phyloP scores from a whole-genome alignment of 2,113 vertebrate species.

The Furnarius figulus region DNA sequence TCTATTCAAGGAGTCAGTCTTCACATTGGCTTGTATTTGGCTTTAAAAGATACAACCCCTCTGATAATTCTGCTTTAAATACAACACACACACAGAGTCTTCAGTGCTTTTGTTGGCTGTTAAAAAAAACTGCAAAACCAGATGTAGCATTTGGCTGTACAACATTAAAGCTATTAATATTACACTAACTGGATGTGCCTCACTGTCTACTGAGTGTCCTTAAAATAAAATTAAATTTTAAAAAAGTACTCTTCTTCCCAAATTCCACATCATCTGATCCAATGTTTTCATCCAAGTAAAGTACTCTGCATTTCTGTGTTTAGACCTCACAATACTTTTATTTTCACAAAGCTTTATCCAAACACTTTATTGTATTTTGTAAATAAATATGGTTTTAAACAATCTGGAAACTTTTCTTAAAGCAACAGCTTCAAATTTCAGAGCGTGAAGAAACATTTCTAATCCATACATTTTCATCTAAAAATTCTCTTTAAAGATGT shows the following conservation, averaged over 20 bases:
- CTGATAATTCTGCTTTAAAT: neutral
- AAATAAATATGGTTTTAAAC: neutral
- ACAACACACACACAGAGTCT: neutral
- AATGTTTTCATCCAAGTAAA: neutral
- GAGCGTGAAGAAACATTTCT: neutral
- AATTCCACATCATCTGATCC: neutral
- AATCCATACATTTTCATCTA: neutral
- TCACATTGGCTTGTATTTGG: neutral
- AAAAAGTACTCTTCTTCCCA: neutral
- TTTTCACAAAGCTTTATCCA: neutral
- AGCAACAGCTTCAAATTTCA: neutral
- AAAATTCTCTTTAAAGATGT: neutral
- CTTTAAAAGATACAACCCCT: neutral
- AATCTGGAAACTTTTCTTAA: neutral
- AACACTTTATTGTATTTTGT: neutral
- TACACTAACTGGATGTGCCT: constrained; percentile 43
- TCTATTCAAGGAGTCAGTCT: neutral
- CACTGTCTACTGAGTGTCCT: neutral
- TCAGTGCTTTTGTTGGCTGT: neutral
- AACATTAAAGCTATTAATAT: constrained; percentile 54
- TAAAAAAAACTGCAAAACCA: neutral
- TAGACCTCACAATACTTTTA: neutral
- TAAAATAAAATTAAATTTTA: neutral
- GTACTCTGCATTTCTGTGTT: neutral
- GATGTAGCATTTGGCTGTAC: neutral